Evolutionary conservation across 92 coral and sea anemone species (phyloP), one percentile per base, ranked within the genome.

Genomic region (Desmophyllum pertusum): DNA sequence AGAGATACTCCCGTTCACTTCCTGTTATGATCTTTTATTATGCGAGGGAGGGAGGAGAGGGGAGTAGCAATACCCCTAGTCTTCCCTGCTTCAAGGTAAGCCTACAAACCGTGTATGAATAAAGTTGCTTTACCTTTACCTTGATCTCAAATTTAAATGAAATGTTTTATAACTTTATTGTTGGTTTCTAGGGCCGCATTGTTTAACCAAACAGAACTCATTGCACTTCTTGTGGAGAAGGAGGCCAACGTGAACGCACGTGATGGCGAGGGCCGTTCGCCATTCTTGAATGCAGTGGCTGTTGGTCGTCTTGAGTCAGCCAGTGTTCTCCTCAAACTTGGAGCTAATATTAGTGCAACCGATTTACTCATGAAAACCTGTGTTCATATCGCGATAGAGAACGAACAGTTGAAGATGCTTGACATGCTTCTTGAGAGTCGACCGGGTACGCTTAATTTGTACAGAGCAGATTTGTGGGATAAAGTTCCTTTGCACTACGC

Each of bases 401-500:
- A 72, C 77, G 94, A 93, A 67, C 87, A 83, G 6, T 75, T 81
- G 31, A 84, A 86, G 13, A 81, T 92, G 69, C 78, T 93, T 21
- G 48, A 73, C 17, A 85, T 93, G 93, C 76, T 93, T 53, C 78
- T 93, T 27, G 76, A 76, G 19, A 89, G 80, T 59, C 76, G 81
- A 1, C 0, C 40, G 2, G 83, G 88, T 4, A 33, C 71, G 10
- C 75, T 73, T 35, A 83, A 89, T 78, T 40, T 93, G 78, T 48
- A 64, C 69, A 80, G 68, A 43, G 81, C 89, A 13, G 97, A 91
- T 68, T 61, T 78, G 36, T 76, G 79, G 61, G 97, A 89, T 53
- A 86, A 93, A 48, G 90, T 93, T 1, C 94, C 97, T 11, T 81
- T 93, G 8, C 97, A 93, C 76, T 91, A 87, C 64, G 97, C 97